Percentiles rank a stretch among this genome's conserved stretches.
phyloP scores from a whole-genome alignment of 1,140 invertebrate species.

The Drosophila leontia region DNA sequence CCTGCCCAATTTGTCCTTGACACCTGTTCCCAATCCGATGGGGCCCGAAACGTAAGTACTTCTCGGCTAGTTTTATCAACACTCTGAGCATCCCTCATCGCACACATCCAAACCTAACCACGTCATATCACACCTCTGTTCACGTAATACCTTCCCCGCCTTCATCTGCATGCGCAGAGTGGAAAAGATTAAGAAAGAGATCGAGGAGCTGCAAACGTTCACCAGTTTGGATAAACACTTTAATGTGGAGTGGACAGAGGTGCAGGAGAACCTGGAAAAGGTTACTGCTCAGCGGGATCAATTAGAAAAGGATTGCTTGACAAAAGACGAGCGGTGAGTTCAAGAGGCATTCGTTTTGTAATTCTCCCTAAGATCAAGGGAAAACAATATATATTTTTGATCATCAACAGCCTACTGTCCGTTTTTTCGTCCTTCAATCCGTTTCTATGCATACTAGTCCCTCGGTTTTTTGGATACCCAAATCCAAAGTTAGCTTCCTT shows the following conservation, averaged over 20 bases:
- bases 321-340: constrained; percentile 65
- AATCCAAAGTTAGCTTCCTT: too few relatives aligned
- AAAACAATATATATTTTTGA: too few relatives aligned
- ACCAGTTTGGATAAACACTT: constrained; percentile 68
- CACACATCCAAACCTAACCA: constrained; percentile 7
- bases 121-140: constrained; percentile 6
- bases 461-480: too few relatives aligned
- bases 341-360: neutral
- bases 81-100: constrained; percentile 4
- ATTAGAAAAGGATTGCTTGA: constrained; percentile 51
- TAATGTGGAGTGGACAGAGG: constrained; percentile 49
- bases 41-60: constrained; percentile 47
- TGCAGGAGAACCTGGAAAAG: constrained; percentile 32
- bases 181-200: constrained; percentile 54
- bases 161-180: constrained; percentile 31
- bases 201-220: constrained; percentile 65
- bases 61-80: neutral
- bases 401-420: too few relatives aligned
- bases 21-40: constrained; percentile 36
- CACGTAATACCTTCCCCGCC: neutral
- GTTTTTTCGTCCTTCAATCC: too few relatives aligned
- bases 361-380: too few relatives aligned
- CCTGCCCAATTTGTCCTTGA: constrained; percentile 37
- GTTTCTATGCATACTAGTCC: too few relatives aligned
- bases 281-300: constrained; percentile 42